phyloP scores from a whole-genome alignment of 2,888 invertebrate species.

The Epistrophe grossulariae region DNA sequence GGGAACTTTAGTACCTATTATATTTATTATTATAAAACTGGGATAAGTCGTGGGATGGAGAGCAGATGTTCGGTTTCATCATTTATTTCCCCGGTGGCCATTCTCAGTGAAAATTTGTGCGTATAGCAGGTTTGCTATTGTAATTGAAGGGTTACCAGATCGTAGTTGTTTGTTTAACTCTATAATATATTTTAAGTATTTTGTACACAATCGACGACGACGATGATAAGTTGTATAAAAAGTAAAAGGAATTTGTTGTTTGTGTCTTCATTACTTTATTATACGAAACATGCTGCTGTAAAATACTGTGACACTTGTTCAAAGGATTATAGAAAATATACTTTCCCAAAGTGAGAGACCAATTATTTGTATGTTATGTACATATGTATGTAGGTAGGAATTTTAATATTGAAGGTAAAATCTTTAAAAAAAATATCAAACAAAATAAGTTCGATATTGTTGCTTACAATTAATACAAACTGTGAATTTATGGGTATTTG shows the following conservation, averaged over 20 bases:
- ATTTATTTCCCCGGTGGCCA: slow-evolving; percentile 35
- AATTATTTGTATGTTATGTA: not conserved
- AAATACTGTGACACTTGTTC: not conserved
- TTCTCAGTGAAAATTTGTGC: slow-evolving; percentile 17
- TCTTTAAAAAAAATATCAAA: no score
- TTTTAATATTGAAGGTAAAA: no score
- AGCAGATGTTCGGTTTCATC: slow-evolving; percentile 58
- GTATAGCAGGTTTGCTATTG: slow-evolving; percentile 22
- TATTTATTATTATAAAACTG: slow-evolving; percentile 46
- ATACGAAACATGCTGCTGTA: not conserved
- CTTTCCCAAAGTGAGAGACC: not conserved
- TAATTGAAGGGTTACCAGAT: slow-evolving; percentile 45
- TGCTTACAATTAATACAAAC: no score
- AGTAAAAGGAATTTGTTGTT: not conserved
- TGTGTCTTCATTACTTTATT: not conserved
- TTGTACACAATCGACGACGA: slow-evolving; percentile 20
- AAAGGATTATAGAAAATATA: not conserved
- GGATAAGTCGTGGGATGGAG: slow-evolving; percentile 54
- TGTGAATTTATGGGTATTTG: no score
- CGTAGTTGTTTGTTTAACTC: slow-evolving; percentile 36
- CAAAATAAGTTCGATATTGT: no score
- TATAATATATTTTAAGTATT: slow-evolving; percentile 42
- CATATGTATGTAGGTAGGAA: no score
- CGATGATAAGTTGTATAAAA: not conserved
- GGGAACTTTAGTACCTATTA: not conserved